Evolutionary conservation across 2,113 vertebrate species (phyloP).

Genomic region (Sebastes schlegelii): DNA sequence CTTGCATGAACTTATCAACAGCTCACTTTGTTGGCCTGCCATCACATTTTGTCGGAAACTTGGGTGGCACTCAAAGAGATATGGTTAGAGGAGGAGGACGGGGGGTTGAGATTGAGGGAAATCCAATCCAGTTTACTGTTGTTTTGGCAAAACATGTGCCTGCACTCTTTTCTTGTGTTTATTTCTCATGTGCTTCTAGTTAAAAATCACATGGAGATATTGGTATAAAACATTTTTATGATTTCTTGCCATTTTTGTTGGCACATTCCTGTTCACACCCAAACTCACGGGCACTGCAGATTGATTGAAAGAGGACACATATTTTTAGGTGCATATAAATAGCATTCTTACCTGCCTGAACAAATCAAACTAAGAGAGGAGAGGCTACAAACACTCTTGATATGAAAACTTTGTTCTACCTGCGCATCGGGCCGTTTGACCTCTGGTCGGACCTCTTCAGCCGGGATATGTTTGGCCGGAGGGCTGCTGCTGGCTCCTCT

Average conservation of each 20-base stretch:
- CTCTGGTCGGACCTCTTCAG: slow-evolving; percentile 71
- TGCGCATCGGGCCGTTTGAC: slow-evolving; percentile 72
- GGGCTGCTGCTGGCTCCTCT: slow-evolving; percentile 71
- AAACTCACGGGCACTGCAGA: background rate
- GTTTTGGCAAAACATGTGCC: background rate
- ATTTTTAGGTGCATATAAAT: slow-evolving; percentile 32
- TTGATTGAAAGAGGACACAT: slow-evolving; percentile 3
- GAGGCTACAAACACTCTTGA: background rate
- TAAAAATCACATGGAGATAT: background rate
- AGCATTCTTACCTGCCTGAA: background rate
- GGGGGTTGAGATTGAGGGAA: background rate
- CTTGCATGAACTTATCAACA: background rate
- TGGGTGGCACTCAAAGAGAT: background rate
- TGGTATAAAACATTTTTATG: background rate
- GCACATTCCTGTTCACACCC: background rate
- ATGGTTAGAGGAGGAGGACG: background rate
- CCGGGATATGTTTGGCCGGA: slow-evolving; percentile 63
- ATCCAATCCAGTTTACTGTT: background rate
- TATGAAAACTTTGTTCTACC: slow-evolving; percentile 45
- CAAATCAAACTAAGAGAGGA: background rate
- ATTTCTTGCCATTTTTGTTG: background rate
- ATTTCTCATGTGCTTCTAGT: background rate
- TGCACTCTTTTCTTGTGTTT: background rate
- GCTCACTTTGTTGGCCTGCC: background rate
- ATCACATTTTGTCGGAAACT: slow-evolving; percentile 23